Evolutionary conservation across 2,888 invertebrate genomes (phyloP), one percentile per base, ranked within the genome.

Genomic region (Pogonocherus hispidulus): DNA sequence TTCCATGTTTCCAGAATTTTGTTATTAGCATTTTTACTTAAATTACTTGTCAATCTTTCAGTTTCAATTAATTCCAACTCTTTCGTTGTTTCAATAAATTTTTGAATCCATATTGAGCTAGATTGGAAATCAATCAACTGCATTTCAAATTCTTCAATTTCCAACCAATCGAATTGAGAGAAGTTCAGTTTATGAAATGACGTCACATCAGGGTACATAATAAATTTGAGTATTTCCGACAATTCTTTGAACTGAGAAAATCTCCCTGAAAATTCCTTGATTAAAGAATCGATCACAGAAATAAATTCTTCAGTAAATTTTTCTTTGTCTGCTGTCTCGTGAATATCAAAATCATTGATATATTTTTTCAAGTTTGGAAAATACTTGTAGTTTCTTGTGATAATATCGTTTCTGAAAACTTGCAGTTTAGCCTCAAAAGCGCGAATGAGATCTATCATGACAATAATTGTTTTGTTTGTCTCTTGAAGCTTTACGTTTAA

Each of bases 41-140:
- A n/a, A 66, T 56, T 68, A 44, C 63, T 56, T 70, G 68, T 60
- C 57, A 70, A 66, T 59, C 55, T 65, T 65, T 71, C 70, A 37
- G 32, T 74, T 72, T 71, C 71, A 71, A 59, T 71, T 67, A 68
- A 60, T 73, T 68, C 69, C 55, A 72, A 67, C 64, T 73, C 63
- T 63, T 67, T 68, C n/a, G n/a, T n/a, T n/a, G n/a, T 63, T 68
- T 70, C 71, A 66, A 72, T 70, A 73, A 69, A 69, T 72, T 72
- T 74, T 75, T 74, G 69, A 63, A 35, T 74, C 73, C 74, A 72
- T 72, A 72, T 71, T 66, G 69, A 67, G 72, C 73, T 75, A 65
- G 72, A 72, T 46, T 74, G 73, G 56, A 72, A 74, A 74, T 74
- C 66, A 67, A 72, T 73, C 63, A 74, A 57, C 57, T 69, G 69